Base-by-base conservation (phyloP, 1,140 invertebrate genomes). In the Paralvinella palmiformis region DNA sequence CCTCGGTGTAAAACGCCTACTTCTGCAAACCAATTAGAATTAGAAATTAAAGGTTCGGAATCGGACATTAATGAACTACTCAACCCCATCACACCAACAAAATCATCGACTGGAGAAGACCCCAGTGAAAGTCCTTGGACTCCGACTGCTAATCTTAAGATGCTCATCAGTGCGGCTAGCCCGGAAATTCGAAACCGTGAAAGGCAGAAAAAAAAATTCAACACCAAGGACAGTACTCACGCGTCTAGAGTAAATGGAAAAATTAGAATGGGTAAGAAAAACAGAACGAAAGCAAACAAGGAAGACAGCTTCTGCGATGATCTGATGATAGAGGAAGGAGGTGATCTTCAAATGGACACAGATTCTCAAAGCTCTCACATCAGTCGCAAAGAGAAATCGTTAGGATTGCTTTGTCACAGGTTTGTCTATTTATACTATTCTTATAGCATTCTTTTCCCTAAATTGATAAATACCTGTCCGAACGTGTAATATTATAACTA, bases 331-430 rank as follows among this genome's bases (percentile, higher is more conserved):
- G 24, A 50, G 35, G 33, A 52, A 22, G 59, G 44, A 50, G 58
- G 37, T 17, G 5, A 17, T 31, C 33, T 27, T 29, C 37, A 29
- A 13, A n/a, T 59, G 29, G 36, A 24, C 17, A n/a, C 44, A 22
- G 29, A 17, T 24, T 57, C 45, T 3, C 20, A 62, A 66, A 57
- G 41, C 13, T 10, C 24, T 27, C 37, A 36, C 5, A 41, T 24
- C 53, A 69, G 58, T 66, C 64, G 56, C 36, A 81, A 81, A 69
- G 77, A 81, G 32, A 80, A 80, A 69, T 80, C 79, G 7, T 66
- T 81, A n/a, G 79, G 78, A 48, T 67, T 78, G n/a, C 65, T 81
- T 1, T 80, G 79, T 73, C 70, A 76, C 64, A 79, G 73, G 79
- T 81, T 71, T 48, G 24, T 58, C 22, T 58, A 36, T 53, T 27